Evolutionary conservation across 2,888 invertebrate genomes (phyloP), one percentile per base, ranked within the genome.

Genomic region (Neocrepidodera transversa): DNA sequence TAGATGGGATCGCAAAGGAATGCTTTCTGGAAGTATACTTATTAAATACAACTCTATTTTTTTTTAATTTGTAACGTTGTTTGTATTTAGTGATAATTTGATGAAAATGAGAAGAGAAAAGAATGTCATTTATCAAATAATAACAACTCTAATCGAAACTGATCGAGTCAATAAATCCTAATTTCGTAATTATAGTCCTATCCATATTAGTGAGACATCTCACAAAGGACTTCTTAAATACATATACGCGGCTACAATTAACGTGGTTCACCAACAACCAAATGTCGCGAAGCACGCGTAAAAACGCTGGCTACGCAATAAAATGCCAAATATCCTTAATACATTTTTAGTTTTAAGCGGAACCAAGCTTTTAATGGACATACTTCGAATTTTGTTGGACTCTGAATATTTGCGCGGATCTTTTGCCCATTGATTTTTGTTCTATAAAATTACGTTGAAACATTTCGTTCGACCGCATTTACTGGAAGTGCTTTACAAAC

Each of bases 371-470:
- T 65, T 65, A 67, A 68, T 64, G 69, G 63, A 66, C 68, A 70
- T 70, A 67, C 67, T 61, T 70, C 63, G 64, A 68, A 70, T 69
- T 68, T 70, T 61, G 68, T 48, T 47, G 65, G 68, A 66, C 69
- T 68, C 64, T 63, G 67, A 68, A 69, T 68, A 69, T 70, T 65
- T 61, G 60, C 62, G 63, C 65, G 64, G 67, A 67, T 61, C 66
- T 68, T 66, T 72, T 65, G 67, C 66, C 71, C 71, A 72, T 71
- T 72, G 71, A 71, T 71, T 72, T 71, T 72, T 71, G 72, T 71
- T 70, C 70, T 72, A 71, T 71, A 71, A 72, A 71, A 72, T 71
- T 71, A 70, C 72, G 69, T 66, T 63, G 43, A 70, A 67, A 68
- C 67, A 71, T 71, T 70, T 68, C 63, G 66, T 66, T 60, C 57